Evolutionary conservation across 2,888 invertebrate species (phyloP).

Genomic region (Limnephilus auricula): DNA sequence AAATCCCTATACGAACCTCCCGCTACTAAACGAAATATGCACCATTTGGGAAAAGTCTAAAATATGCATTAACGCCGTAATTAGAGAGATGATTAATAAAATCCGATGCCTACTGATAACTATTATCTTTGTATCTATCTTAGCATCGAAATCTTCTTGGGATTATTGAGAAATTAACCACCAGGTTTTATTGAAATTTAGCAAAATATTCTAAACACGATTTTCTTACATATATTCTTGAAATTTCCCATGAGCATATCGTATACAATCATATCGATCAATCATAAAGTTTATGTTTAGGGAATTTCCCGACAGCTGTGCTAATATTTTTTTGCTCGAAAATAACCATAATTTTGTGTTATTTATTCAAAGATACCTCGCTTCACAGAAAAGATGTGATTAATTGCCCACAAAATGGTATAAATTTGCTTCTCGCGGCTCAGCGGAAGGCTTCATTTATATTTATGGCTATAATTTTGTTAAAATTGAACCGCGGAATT

Average conservation of each 20-base stretch:
- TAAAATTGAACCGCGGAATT: neutral
- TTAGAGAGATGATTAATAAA: too few relatives aligned
- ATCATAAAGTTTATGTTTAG: slow-evolving; percentile 4
- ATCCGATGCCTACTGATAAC: too few relatives aligned
- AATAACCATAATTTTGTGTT: neutral
- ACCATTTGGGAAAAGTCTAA: too few relatives aligned
- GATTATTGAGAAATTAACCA: too few relatives aligned
- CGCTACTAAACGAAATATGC: too few relatives aligned
- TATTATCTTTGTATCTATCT: too few relatives aligned
- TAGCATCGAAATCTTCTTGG: too few relatives aligned
- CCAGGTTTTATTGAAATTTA: neutral
- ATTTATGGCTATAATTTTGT: neutral
- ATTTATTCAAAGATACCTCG: neutral
- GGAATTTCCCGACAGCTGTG: slow-evolving; percentile 1
- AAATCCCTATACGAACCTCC: too few relatives aligned
- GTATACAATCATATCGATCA: neutral
- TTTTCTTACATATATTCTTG: neutral
- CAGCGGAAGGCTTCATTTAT: neutral
- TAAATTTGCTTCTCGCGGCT: slow-evolving; percentile 4
- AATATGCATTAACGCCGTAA: too few relatives aligned
- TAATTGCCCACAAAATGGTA: slow-evolving; percentile 16
- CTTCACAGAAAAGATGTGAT: neutral
- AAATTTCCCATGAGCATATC: neutral
- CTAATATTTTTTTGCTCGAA: neutral
- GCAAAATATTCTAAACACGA: neutral